A percentile compares a stretch with the other conserved stretches of the same genome.
phyloP scores from a whole-genome alignment of 2,888 invertebrate genomes.

The Ectemnius continuus region DNA sequence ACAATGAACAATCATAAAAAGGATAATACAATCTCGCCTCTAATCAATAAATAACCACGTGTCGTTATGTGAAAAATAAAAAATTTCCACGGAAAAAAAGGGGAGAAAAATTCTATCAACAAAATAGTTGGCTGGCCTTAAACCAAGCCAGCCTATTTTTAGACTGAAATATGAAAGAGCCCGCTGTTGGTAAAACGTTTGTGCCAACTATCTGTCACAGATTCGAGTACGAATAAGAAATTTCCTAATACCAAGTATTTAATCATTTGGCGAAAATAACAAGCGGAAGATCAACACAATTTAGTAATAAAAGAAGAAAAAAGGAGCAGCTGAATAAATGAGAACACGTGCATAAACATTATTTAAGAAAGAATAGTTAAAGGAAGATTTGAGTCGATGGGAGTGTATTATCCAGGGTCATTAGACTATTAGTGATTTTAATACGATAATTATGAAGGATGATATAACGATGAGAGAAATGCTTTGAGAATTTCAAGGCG shows the following conservation, averaged over 20 bases:
- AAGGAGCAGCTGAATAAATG: slow-evolving; percentile 29
- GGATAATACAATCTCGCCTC: no score
- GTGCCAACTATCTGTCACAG: slow-evolving; percentile 43
- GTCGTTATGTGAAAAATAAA: slow-evolving; percentile 14
- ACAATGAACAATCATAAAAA: no score
- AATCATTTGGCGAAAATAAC: slow-evolving; percentile 5
- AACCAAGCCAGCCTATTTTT: slow-evolving; percentile 61
- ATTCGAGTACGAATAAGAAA: slow-evolving; percentile 20
- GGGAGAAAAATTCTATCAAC: not conserved
- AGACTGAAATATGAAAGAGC: slow-evolving; percentile 59
- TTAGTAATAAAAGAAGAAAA: not conserved
- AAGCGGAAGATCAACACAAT: not conserved
- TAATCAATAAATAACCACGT: not conserved
- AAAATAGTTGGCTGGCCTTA: slow-evolving; percentile 42
- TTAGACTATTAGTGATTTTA: no score
- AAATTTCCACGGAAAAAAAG: not conserved
- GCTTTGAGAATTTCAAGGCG: no score
- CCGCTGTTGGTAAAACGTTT: slow-evolving; percentile 41
- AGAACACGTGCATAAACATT: slow-evolving; percentile 30
- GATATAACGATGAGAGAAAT: no score
- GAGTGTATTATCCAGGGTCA: no score
- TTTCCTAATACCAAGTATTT: slow-evolving; percentile 3
- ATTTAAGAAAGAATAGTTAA: slow-evolving; percentile 6
- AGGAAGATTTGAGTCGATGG: no score
- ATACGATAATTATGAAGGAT: no score